Evolutionary conservation across 2,113 vertebrate genomes (phyloP), one percentile per base, ranked within the genome.

Genomic region (Condylura cristata): DNA sequence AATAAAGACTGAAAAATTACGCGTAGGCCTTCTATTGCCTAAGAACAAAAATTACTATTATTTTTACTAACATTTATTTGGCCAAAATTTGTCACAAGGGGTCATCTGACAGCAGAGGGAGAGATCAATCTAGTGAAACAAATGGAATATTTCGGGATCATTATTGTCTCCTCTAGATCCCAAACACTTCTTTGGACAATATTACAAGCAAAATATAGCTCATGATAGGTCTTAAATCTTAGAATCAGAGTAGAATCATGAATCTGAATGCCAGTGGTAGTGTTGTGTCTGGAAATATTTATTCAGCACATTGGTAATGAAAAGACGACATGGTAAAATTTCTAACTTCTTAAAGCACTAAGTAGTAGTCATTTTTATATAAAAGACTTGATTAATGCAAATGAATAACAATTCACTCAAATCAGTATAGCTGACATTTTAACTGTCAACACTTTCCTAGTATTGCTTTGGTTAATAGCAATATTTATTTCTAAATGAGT

Each of bases 371-470:
- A 17, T 70, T 82, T 92, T 86, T 71, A 86, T 17, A 56, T 30
- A 74, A 65, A 53, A 86, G 46, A 16, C 24, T 80, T 56, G 58
- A 68, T 92, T 46, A 83, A 68, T 63, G 24, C 26, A 92, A 88
- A 94, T 48, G 24, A 89, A 60, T 79, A 93, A 87, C 22, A 65
- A 70, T 85, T 78, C 44, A 91, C n/a, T 86, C 78, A 89, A 80
- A 83, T 37, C 26, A 83, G 22, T 3, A 74, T 34, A 46, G 44
- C 30, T 79, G 74, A 84, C 22, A 32, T 92, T 89, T 75, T 76
- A 87, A 72, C 37, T 66, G n/a, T 17, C 58, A 83, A 30, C 41
- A 75, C 5, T 46, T 84, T 60, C n/a, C 60, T 65, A n/a, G 24
- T 8, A 18, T 61, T 83, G 48, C 34, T 51, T 24, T 4, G n/a